phyloP scores from a whole-genome alignment of 2,113 vertebrate genomes.

The Tupaia chinensis region DNA sequence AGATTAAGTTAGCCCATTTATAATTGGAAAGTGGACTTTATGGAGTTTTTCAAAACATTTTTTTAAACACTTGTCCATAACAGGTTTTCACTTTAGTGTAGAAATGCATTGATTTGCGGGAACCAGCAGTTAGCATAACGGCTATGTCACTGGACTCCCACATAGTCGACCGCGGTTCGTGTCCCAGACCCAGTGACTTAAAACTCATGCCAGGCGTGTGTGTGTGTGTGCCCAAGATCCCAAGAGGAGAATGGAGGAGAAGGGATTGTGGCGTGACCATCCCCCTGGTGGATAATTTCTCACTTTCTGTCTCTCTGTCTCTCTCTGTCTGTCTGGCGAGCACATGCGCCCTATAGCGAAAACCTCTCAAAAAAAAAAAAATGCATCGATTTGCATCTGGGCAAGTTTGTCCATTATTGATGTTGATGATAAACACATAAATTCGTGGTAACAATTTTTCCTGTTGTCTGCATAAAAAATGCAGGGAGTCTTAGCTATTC shows the following conservation, averaged over 20 bases:
- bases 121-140: too few species aligned
- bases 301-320: too few species aligned
- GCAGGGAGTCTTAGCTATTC: neutral
- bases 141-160: too few species aligned
- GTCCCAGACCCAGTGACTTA: too few species aligned
- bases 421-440: neutral
- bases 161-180: too few species aligned
- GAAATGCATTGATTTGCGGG: neutral
- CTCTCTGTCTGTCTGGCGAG: too few species aligned
- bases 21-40: neutral
- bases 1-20: neutral
- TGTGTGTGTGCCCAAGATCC: too few species aligned
- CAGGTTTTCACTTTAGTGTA: neutral
- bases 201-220: too few species aligned
- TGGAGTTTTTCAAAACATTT: neutral
- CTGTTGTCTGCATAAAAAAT: neutral
- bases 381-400: neutral
- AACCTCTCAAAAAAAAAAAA: neutral
- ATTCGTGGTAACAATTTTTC: neutral
- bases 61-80: neutral
- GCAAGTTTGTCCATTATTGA: neutral
- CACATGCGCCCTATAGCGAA: too few species aligned
- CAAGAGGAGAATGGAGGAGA: too few species aligned
- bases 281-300: too few species aligned
- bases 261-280: too few species aligned